Percentiles rank a stretch among this genome's conserved stretches.
These are phyloP conservation scores for Philypnodon macrostomus DNA, from an alignment of 2,797 vertebrate genomes.

Conservation along the genomic window DNA sequence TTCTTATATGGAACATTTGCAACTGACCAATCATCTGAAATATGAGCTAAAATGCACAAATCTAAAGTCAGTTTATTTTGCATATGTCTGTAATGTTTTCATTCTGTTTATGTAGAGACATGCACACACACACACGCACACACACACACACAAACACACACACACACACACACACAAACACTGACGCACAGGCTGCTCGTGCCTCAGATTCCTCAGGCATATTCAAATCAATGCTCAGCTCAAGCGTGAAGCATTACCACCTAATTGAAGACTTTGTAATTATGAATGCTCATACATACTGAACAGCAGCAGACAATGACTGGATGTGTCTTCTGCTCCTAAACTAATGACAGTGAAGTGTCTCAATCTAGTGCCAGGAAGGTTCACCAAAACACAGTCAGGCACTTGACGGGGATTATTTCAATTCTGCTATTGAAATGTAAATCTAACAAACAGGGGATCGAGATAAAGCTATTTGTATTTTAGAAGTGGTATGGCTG, in stretches of 20 bases:
- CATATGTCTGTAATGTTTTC: too few species aligned
- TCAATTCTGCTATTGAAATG: slow-evolving; percentile 64
- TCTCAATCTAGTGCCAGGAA: slow-evolving; percentile 38
- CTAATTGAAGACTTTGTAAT: slow-evolving; percentile 65
- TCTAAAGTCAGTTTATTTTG: too few species aligned
- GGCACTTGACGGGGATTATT: slow-evolving; percentile 61
- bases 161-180: not conserved
- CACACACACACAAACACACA: slow-evolving; percentile 2
- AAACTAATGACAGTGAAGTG: slow-evolving; percentile 36
- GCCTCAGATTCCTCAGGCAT: slow-evolving; percentile 33
- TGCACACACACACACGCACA: not conserved
- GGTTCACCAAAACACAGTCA: slow-evolving; percentile 29
- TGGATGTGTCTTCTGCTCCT: slow-evolving; percentile 44
- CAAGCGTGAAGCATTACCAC: slow-evolving; percentile 41
- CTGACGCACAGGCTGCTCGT: slow-evolving; percentile 6
- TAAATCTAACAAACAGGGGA: slow-evolving; percentile 64
- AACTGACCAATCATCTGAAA: too few species aligned
- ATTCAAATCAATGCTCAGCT: slow-evolving; percentile 40
- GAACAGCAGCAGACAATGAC: slow-evolving; percentile 46
- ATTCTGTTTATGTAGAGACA: too few species aligned
- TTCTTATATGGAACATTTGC: too few species aligned
- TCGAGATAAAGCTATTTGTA: too few species aligned
- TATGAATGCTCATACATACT: slow-evolving; percentile 59
- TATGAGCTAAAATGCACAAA: too few species aligned
- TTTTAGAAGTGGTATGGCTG: too few species aligned